Base-by-base conservation (phyloP, 1,140 invertebrate species). In the Magallana gigas region DNA sequence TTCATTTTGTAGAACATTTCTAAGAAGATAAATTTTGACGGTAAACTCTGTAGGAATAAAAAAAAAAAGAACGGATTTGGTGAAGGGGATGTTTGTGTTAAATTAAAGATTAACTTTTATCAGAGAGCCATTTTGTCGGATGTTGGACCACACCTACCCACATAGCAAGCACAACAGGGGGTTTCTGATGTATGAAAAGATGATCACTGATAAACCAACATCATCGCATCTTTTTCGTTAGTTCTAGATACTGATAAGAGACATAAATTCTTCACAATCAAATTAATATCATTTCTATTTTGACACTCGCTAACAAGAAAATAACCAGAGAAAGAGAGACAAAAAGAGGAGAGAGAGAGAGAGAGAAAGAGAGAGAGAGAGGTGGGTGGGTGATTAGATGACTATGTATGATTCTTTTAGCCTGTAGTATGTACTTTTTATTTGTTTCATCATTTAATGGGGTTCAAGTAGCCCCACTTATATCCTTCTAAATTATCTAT, bases 1-100 rank as follows among this genome's bases (percentile, higher is more conserved):
- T 76, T 76, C 18, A 76, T 9, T 29, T 76, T 76, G 68, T 76
- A 29, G 68, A 76, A 76, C 68, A 76, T 76, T 76, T 76, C 68
- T 29, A 1, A 76, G 18, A 29, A 29, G 68, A 76, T 76, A 76
- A 76, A 76, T 76, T 76, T 29, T 76, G 68, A 76, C 68, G 68
- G 68, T 76, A 36, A 76, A 76, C 60, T 76, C 23, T 76, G 23
- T 36, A 18, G 68, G 36, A 76, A 29, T 18, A 12, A 12, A 76
- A 76, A 76, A 76, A 76, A 76, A n/a, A 8, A 14, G 12, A 18
- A 7, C 16, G 60, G 18, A 64, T 64, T 64, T 76, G 68, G 23
- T 36, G 68, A 8, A 7, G 23, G 23, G 68, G 68, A 76, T 23
- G 23, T 29, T 76, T 18, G 36, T 76, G 36, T 29, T 76, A 11